Conservation (phyloP, 1,140 invertebrate species). For the Pogonomyrmex barbatus region DNA sequence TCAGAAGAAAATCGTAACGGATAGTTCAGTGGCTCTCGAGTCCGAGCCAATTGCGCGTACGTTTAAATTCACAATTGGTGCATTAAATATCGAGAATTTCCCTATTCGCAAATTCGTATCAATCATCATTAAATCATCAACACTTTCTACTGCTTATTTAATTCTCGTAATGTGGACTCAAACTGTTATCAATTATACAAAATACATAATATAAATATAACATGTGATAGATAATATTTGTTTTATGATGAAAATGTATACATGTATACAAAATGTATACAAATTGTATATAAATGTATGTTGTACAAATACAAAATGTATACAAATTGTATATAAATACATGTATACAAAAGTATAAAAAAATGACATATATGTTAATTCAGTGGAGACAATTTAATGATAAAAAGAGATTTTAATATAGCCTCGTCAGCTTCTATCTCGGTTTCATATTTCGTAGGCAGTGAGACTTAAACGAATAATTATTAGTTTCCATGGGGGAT, state of each 20-base stretch:
- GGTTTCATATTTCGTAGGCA: constrained; percentile 16
- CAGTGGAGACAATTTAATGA: not conserved
- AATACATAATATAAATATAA: not conserved
- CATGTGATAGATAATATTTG: not conserved
- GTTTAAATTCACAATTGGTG: not conserved
- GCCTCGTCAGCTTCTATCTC: not conserved
- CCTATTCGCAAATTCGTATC: no score
- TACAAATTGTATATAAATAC: no score
- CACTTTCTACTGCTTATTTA: not conserved
- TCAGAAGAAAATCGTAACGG: constrained; percentile 7
- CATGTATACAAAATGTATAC: not conserved
- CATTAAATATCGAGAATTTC: not conserved
- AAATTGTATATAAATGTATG: no score
- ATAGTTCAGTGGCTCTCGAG: constrained; percentile 5
- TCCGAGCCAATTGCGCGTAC: not conserved
- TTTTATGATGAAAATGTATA: not conserved
- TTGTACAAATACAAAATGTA: no score
- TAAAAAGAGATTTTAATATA: not conserved
- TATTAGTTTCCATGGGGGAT: constrained; percentile 28
- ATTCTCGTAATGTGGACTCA: not conserved
- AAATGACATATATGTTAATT: not conserved
- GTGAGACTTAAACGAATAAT: constrained; percentile 14
- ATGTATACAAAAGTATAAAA: not conserved
- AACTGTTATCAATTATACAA: not conserved
- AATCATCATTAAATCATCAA: not conserved